Conservation (phyloP, 2,113 vertebrate species). For the Furnarius figulus region DNA sequence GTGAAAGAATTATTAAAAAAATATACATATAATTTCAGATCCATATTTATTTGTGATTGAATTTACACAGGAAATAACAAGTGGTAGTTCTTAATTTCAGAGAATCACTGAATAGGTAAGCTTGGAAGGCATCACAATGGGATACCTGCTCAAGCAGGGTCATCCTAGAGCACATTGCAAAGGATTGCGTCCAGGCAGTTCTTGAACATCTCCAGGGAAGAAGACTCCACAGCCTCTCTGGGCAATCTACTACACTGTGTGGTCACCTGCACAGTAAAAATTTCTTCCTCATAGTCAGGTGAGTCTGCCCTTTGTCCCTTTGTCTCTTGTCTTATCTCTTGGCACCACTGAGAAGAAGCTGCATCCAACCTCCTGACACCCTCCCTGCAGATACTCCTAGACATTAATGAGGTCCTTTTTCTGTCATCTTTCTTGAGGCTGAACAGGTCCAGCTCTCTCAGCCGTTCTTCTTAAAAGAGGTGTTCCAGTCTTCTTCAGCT, state of each 20-base stretch:
- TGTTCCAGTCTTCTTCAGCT: background rate
- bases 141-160: background rate
- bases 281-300: background rate
- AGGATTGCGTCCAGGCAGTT: background rate
- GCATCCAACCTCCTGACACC: background rate
- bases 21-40: slow-evolving; percentile 28
- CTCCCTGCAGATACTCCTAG: background rate
- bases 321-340: background rate
- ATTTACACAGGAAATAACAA: slow-evolving; percentile 6
- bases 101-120: background rate
- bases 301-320: background rate
- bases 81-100: background rate
- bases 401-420: background rate
- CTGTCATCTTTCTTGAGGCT: background rate
- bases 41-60: slow-evolving; percentile 1
- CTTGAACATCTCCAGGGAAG: background rate
- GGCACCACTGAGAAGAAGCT: background rate
- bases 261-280: background rate
- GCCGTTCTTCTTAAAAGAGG: background rate
- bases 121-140: background rate
- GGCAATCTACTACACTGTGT: no score
- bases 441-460: background rate
- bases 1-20: background rate
- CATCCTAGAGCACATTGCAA: background rate
- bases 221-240: background rate